Evolutionary conservation across 2,113 vertebrate species (phyloP).

Genomic region (Amphiprion percula): DNA sequence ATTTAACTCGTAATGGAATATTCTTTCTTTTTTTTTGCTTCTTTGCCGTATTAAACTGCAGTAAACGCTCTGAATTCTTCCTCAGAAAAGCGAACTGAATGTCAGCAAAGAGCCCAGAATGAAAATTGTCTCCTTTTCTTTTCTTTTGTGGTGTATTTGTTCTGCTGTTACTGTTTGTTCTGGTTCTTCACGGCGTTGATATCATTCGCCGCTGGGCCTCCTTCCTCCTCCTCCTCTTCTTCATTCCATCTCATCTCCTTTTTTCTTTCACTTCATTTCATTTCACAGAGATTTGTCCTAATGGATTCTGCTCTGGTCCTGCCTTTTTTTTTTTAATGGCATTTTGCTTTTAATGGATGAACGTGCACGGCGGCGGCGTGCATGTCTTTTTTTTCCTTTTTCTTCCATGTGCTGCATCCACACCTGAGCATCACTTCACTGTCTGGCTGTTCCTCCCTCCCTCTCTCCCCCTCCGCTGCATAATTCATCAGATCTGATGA

Average conservation of each 20-base stretch:
- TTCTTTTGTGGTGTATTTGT: constrained; percentile 21
- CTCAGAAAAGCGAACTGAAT: not conserved
- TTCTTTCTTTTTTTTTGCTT: too few species aligned
- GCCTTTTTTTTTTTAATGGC: constrained; percentile 58
- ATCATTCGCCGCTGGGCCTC: constrained; percentile 61
- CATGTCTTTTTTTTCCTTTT: not conserved
- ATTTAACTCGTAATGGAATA: too few species aligned
- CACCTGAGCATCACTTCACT: constrained; percentile 58
- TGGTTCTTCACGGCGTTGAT: constrained; percentile 67
- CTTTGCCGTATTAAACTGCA: too few species aligned
- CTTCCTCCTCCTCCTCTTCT: constrained; percentile 31
- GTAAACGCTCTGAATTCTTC: too few species aligned
- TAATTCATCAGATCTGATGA: constrained; percentile 76
- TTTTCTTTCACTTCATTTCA: constrained; percentile 78
- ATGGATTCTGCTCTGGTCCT: constrained; percentile 76
- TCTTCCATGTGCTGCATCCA: not conserved
- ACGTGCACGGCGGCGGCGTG: not conserved
- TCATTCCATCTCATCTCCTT: constrained; percentile 65
- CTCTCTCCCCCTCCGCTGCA: constrained; percentile 59
- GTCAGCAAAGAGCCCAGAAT: not conserved
- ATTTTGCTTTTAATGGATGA: constrained; percentile 67
- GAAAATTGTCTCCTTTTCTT: not conserved
- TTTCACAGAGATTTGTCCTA: constrained; percentile 81
- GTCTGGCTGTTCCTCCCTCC: not conserved
- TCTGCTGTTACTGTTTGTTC: constrained; percentile 47